Base-by-base conservation (phyloP, 2,888 invertebrate genomes). In the Cheilosia urbana region DNA sequence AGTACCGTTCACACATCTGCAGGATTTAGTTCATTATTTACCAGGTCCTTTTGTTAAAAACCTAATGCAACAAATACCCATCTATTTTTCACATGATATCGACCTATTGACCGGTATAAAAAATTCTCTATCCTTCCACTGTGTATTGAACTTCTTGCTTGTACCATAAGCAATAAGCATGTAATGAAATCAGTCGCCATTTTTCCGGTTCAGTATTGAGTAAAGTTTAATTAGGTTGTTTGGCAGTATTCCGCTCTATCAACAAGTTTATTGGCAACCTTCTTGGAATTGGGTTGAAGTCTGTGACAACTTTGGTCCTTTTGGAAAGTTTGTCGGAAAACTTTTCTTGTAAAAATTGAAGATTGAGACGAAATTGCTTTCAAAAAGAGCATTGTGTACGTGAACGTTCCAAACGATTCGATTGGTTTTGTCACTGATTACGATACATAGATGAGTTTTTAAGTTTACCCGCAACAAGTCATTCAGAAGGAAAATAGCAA, bases 231-330 rank as follows among this genome's bases (percentile, higher is more conserved):
- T 60, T 49, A 51, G 51, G 37, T 42, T 62, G 42, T 53, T 47
- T 57, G 47, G 2, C 68, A 60, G n/a, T 40, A 55, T 4, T 13
- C 1, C 17, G 19, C 13, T 24, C 27, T 51, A 30, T 78, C 78
- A 21, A 34, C 51, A 17, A 53, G 34, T 24, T 17, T 21, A 42
- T 30, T 19, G 58, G 58, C 40, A 58, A 42, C 30, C 4, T 66
- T 42, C 27, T 51, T 15, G 30, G 66, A 69, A 69, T 69, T 53
- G 40, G 45, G 53, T 77, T 42, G 62, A 60, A 53, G 45, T 62
- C 45, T 45, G 19, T 53, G 69, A 71, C 37, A 69, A 78, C 62
- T 78, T 78, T 69, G 34, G 55, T 55, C 69, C 51, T 47, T 63
- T 55, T 45, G 53, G 17, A 62, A 77, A 77, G 55, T 69, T 78